Conservation (phyloP, 2,113 vertebrate genomes). For the Lepisosteus osseus region DNA sequence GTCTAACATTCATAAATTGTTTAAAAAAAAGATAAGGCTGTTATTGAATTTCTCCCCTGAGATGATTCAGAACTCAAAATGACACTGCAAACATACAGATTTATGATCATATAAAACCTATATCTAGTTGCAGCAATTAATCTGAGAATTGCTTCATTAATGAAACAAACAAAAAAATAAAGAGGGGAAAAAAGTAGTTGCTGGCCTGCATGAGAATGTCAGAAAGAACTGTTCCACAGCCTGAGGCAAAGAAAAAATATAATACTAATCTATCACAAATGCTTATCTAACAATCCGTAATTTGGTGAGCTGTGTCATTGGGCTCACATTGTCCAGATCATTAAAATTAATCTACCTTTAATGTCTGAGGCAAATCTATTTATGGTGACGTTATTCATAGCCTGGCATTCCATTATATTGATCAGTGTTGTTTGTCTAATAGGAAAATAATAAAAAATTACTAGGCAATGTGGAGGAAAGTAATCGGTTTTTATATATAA, state of each 20-base stretch:
- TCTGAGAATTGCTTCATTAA: too few relatives aligned
- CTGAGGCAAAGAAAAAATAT: background rate
- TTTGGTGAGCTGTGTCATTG: slow-evolving; percentile 77
- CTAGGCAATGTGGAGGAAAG: slow-evolving; percentile 82
- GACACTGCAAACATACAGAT: background rate
- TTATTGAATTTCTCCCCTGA: background rate
- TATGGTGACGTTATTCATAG: slow-evolving; percentile 95
- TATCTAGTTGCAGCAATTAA: too few relatives aligned
- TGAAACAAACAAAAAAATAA: background rate
- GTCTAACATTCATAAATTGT: background rate
- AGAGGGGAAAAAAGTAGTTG: slow-evolving; percentile 20
- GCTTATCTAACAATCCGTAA: slow-evolving; percentile 13
- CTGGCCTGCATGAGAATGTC: background rate
- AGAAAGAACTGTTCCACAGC: background rate
- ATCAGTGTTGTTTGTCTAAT: slow-evolving; percentile 97
- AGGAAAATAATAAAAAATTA: slow-evolving; percentile 99
- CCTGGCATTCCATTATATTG: slow-evolving; percentile 90
- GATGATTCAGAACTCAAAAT: background rate
- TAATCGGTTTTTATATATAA: slow-evolving; percentile 99
- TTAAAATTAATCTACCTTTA: slow-evolving; percentile 86
- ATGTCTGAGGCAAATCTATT: slow-evolving; percentile 91
- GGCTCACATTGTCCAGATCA: slow-evolving; percentile 89
- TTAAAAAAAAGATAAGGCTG: background rate
- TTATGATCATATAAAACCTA: background rate
- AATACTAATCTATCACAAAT: slow-evolving; percentile 26